Conservation (phyloP, 2,888 invertebrate species). For the Hemaris fuciformis region DNA sequence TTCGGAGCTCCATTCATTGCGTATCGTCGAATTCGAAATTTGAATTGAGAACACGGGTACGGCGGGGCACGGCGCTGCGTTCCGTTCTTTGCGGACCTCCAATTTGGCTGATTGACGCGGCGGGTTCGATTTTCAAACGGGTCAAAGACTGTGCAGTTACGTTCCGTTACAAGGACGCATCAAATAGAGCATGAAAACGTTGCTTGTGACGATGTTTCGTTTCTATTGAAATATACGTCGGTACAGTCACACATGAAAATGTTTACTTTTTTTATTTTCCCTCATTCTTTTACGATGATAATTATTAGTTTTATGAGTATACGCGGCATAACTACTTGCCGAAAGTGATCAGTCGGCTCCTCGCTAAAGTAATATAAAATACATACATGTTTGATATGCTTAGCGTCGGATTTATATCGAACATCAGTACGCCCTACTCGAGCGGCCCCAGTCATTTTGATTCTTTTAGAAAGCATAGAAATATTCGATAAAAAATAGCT, state of each 20-base stretch:
- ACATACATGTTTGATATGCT: no score
- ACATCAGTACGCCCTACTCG: no score
- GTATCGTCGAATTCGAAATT: conserved; percentile 51
- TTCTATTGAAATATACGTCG: conserved; percentile 3
- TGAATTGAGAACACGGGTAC: conserved; percentile 51
- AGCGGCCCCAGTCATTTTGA: no score
- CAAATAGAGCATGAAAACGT: conserved; percentile 44
- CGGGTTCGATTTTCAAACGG: conserved; percentile 69
- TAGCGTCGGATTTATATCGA: no score
- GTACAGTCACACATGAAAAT: background rate
- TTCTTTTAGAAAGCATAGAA: no score
- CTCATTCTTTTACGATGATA: background rate
- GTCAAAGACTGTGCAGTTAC: conserved; percentile 62
- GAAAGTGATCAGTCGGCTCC: no score
- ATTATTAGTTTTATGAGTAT: no score
- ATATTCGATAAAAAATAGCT: no score
- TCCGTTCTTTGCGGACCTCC: conserved; percentile 68
- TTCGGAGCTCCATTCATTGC: conserved; percentile 38
- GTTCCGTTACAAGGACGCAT: conserved; percentile 46
- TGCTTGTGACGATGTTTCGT: conserved; percentile 19
- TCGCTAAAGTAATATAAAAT: no score
- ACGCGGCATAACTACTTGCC: no score
- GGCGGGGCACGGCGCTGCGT: conserved; percentile 28
- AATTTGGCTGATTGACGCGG: conserved; percentile 77
- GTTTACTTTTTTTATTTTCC: background rate